Conservation (phyloP, 2,888 invertebrate genomes). For the Mesodorylaimus sp. region DNA sequence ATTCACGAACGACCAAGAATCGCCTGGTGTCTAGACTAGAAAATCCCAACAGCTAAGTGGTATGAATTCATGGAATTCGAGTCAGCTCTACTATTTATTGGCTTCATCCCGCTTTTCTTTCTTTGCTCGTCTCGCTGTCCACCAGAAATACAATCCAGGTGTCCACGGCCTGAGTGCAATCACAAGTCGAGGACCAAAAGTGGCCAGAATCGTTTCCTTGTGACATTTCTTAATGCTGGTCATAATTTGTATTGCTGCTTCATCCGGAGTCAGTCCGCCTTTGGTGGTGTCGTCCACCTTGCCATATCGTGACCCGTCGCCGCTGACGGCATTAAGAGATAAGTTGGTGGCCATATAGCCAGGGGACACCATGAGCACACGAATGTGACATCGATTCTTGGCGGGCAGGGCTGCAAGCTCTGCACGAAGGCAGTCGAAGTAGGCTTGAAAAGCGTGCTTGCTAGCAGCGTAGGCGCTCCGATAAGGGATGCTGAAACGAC, state of each 20-base stretch:
- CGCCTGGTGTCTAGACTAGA: no score
- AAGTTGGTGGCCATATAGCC: constrained; percentile 73
- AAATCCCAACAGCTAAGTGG: no score
- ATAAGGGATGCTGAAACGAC: constrained; percentile 68
- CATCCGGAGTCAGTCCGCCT: constrained; percentile 53
- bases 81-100: no score
- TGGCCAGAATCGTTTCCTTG: constrained; percentile 55
- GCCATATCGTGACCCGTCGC: constrained; percentile 55
- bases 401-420: constrained; percentile 54
- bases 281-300: constrained; percentile 67
- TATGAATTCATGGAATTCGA: no score
- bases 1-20: no score
- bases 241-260: constrained; percentile 53
- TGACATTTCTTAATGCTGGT: constrained; percentile 48
- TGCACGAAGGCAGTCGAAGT: constrained; percentile 68
- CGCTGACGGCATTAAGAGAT: constrained; percentile 74
- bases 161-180: constrained; percentile 51
- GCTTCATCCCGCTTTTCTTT: no score
- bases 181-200: constrained; percentile 48
- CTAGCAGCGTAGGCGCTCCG: constrained; percentile 36
- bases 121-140: constrained; percentile 54
- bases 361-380: constrained; percentile 73
- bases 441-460: constrained; percentile 49
- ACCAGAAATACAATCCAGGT: constrained; percentile 58
- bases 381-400: no score